Evolutionary conservation across 2,113 vertebrate genomes (phyloP).

Genomic region (Sminthopsis crassicaudata): DNA sequence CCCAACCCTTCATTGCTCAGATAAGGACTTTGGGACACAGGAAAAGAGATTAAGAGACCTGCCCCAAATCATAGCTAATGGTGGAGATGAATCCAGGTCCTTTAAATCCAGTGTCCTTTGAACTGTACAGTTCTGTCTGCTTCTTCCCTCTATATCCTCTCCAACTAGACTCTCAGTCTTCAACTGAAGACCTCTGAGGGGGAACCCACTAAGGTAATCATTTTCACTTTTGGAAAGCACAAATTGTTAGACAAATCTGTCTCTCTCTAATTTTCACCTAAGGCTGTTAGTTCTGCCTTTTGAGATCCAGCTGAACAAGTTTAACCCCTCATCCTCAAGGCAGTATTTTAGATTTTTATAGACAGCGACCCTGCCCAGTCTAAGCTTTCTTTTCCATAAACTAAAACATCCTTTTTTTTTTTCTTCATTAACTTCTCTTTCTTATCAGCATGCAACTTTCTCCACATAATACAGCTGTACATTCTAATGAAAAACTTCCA

Average conservation of each 20-base stretch:
- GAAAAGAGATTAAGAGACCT: not conserved
- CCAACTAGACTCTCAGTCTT: not conserved
- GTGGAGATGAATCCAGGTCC: not conserved
- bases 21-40: not conserved
- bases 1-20: not conserved
- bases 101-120: not conserved
- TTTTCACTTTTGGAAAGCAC: not conserved
- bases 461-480: not conserved
- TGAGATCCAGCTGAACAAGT: not conserved
- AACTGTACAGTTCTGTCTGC: not conserved
- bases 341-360: not conserved
- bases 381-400: not conserved
- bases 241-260: not conserved
- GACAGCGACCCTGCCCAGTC: not conserved
- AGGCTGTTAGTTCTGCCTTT: not conserved
- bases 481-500: conserved; percentile 24
- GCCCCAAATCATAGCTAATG: not conserved
- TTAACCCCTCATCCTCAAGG: not conserved
- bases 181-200: not conserved
- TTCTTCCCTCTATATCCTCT: not conserved
- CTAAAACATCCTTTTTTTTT: not conserved
- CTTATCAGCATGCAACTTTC: not conserved
- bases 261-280: conserved; percentile 5
- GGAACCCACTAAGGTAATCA: not conserved
- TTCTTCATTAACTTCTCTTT: not conserved